A percentile compares a stretch with the other conserved stretches of the same genome.
phyloP scores from a whole-genome alignment of 1,140 invertebrate genomes.

The Drosophila takahashii region DNA sequence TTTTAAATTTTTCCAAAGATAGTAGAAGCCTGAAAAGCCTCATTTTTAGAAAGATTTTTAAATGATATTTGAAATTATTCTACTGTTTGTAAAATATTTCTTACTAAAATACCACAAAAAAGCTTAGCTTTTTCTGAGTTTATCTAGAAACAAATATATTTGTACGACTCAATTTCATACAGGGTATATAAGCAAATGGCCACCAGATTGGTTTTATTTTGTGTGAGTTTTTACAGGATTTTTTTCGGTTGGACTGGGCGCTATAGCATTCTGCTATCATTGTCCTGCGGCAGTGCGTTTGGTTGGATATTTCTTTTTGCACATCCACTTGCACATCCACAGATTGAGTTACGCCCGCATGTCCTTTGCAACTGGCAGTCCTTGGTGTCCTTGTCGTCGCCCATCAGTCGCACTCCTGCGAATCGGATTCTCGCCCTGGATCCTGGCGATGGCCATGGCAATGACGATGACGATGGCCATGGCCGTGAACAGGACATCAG shows the following conservation, averaged over 20 bases:
- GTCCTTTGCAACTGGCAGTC: constrained; percentile 43
- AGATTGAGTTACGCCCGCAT: constrained; percentile 70
- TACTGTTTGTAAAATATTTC: too few relatives aligned
- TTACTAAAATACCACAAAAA: neutral
- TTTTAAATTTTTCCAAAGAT: too few relatives aligned
- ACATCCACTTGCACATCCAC: constrained; percentile 25
- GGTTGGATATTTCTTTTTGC: constrained; percentile 61
- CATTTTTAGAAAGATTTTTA: too few relatives aligned
- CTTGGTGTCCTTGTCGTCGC: constrained; percentile 48
- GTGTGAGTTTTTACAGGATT: constrained; percentile 17
- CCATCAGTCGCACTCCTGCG: constrained; percentile 51
- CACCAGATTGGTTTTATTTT: constrained; percentile 35
- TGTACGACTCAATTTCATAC: constrained; percentile 1
- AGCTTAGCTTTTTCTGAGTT: too few relatives aligned
- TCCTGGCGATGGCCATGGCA: constrained; percentile 11
- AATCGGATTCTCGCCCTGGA: constrained; percentile 29
- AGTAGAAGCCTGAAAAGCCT: too few relatives aligned
- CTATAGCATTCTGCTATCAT: constrained; percentile 45
- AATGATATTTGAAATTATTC: too few relatives aligned
- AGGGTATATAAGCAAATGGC: constrained; percentile 39
- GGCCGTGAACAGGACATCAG: constrained; percentile 36
- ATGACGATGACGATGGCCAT: constrained; percentile 28
- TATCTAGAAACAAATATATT: neutral
- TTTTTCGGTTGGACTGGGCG: constrained; percentile 13
- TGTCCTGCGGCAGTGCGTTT: constrained; percentile 52